Evolutionary conservation across 1,140 invertebrate species (phyloP).

Genomic region (Pseudobourletiella spinata): DNA sequence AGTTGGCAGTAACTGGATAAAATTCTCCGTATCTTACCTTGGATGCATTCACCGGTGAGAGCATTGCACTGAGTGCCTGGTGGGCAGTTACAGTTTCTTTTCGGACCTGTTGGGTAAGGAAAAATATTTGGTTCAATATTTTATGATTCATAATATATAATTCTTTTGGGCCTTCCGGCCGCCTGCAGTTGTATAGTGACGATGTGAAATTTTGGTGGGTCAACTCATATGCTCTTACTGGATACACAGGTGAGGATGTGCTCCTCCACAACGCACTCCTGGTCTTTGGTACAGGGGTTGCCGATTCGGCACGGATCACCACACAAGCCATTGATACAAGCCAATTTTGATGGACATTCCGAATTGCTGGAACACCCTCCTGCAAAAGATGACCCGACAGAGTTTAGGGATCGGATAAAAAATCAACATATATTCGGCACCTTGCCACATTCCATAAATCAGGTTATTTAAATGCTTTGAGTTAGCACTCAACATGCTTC

Average conservation of each 20-base stretch:
- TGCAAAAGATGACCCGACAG: not conserved
- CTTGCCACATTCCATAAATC: too few relatives aligned
- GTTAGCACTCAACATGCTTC: not conserved
- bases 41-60: slow-evolving; percentile 36
- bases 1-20: not conserved
- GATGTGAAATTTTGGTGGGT: too few relatives aligned
- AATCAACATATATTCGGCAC: not conserved
- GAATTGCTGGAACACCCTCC: slow-evolving; percentile 55
- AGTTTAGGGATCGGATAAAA: not conserved
- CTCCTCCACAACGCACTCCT: slow-evolving; percentile 19
- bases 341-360: slow-evolving; percentile 52
- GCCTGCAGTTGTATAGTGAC: too few relatives aligned
- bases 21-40: slow-evolving; percentile 20
- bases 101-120: not conserved
- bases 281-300: slow-evolving; percentile 12
- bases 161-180: not conserved
- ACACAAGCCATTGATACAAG: slow-evolving; percentile 56
- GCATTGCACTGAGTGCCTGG: slow-evolving; percentile 40
- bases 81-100: slow-evolving; percentile 39
- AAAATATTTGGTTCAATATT: not conserved
- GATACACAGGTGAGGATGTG: slow-evolving; percentile 22
- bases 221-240: too few relatives aligned
- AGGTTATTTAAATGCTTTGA: too few relatives aligned
- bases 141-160: not conserved
- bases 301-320: slow-evolving; percentile 49